Percentiles rank a stretch among this genome's conserved stretches.
phyloP scores from a whole-genome alignment of 2,888 invertebrate genomes.

The Mythimna pallens region DNA sequence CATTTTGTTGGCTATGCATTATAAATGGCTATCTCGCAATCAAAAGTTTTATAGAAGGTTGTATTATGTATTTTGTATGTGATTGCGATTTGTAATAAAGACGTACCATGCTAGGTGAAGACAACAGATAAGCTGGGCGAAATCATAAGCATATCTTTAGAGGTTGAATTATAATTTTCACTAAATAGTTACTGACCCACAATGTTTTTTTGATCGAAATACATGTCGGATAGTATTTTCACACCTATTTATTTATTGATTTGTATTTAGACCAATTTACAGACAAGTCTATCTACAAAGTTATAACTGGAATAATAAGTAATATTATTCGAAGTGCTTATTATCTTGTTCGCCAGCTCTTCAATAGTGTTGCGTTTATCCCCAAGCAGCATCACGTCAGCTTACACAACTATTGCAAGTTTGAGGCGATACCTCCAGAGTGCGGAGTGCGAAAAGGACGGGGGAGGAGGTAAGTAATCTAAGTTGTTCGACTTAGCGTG shows the following conservation, averaged over 20 bases:
- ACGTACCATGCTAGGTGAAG: background rate
- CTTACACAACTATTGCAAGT: conserved; percentile 18
- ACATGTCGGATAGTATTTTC: background rate
- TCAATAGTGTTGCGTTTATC: conserved; percentile 5
- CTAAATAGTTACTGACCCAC: background rate
- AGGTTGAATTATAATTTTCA: background rate
- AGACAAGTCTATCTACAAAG: background rate
- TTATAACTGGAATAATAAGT: background rate
- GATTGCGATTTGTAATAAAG: background rate
- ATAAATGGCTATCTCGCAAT: background rate
- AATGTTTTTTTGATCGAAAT: background rate
- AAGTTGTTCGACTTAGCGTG: conserved; percentile 51
- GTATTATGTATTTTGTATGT: background rate
- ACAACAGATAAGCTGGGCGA: background rate
- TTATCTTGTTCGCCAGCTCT: conserved; percentile 1
- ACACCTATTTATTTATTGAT: background rate
- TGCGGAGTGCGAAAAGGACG: background rate
- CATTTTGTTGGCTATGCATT: conserved; percentile 26
- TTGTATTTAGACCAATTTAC: background rate
- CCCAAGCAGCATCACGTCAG: background rate
- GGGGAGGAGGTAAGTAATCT: conserved; percentile 31
- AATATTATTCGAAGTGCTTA: background rate
- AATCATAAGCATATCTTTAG: background rate
- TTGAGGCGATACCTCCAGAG: conserved; percentile 4
- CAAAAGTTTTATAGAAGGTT: background rate